Percentiles rank a stretch among this genome's conserved stretches.
Conservation (phyloP, 2,113 vertebrate species). For the Myiagra hebetior region DNA sequence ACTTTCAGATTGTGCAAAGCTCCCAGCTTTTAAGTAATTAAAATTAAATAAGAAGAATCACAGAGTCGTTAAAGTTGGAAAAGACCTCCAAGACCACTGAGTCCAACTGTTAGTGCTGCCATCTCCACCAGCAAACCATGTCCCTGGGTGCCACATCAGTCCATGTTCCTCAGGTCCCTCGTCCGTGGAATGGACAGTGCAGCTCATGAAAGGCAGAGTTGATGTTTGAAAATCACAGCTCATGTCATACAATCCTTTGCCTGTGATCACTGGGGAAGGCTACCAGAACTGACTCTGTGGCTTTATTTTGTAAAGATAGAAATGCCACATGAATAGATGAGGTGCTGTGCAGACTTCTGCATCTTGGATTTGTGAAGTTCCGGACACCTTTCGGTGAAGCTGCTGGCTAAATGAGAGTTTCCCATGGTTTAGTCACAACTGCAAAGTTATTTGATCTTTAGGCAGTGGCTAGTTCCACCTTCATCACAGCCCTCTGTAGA, state of each 20-base stretch:
- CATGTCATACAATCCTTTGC: fast-evolving
- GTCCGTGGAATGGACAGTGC: background rate
- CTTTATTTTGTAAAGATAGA: background rate
- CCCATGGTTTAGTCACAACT: background rate
- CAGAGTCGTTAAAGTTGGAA: background rate
- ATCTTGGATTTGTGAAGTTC: background rate
- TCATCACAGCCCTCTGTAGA: background rate
- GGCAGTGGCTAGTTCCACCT: background rate
- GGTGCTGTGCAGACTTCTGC: background rate
- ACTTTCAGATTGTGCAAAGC: background rate
- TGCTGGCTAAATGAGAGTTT: background rate
- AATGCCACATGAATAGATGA: background rate
- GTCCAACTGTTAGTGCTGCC: background rate
- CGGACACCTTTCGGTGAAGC: background rate
- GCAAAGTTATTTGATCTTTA: background rate
- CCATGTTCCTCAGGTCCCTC: background rate
- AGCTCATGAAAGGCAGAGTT: background rate
- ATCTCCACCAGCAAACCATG: background rate
- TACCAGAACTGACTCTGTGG: background rate
- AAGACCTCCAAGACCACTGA: background rate
- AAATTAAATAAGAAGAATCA: background rate
- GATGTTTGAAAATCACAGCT: background rate
- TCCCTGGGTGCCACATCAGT: background rate
- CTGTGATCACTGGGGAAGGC: background rate
- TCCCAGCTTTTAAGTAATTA: background rate